Percentiles rank a stretch among this genome's conserved stretches.
Conservation (phyloP, 2,797 vertebrate genomes). For the Propithecus perrieri region DNA sequence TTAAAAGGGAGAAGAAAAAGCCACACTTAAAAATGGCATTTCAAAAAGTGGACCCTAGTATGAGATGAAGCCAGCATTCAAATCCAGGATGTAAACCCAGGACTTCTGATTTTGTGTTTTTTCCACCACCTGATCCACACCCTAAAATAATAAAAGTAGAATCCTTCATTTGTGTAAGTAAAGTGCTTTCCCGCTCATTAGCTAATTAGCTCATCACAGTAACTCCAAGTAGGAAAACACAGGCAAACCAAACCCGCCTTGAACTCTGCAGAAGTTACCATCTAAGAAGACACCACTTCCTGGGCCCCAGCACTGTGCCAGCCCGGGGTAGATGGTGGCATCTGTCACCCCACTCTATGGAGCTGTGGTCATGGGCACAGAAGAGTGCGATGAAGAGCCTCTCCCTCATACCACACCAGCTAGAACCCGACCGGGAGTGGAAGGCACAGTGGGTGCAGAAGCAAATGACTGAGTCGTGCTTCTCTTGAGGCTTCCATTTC, state of each 20-base stretch:
- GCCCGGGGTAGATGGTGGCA: fast-evolving
- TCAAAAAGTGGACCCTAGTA: background rate
- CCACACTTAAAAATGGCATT: background rate
- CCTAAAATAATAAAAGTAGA: background rate
- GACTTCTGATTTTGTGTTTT: background rate
- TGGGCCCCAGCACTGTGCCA: background rate
- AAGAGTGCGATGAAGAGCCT: fast-evolving
- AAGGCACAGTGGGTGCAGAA: background rate
- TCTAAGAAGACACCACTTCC: background rate
- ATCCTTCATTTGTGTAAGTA: background rate
- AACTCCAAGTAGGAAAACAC: background rate
- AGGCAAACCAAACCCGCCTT: too few species aligned
- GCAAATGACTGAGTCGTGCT: fast-evolving
- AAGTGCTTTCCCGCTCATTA: background rate
- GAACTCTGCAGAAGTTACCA: background rate
- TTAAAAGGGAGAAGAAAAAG: background rate
- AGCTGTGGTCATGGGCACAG: background rate
- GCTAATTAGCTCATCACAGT: background rate
- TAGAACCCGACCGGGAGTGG: background rate
- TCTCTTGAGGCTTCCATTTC: background rate
- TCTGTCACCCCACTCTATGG: background rate
- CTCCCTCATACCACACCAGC: background rate
- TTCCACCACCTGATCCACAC: background rate
- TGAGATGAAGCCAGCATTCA: background rate
- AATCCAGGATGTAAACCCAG: background rate